phyloP scores from a whole-genome alignment of 2,888 invertebrate genomes.

The Allophyes oxyacanthae region DNA sequence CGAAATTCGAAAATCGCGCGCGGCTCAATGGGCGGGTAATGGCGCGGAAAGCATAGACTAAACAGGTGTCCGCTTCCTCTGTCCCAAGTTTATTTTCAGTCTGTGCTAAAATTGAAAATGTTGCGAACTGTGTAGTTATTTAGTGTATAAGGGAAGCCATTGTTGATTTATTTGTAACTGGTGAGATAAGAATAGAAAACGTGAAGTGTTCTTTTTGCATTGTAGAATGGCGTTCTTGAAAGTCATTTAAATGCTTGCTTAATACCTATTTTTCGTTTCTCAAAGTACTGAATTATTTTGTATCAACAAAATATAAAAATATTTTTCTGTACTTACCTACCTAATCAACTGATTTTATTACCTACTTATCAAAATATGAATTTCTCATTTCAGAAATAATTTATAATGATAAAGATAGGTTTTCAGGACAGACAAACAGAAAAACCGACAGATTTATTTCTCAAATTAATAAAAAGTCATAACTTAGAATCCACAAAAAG shows the following conservation, averaged over 20 bases:
- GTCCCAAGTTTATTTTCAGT: constrained; percentile 54
- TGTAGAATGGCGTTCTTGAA: constrained; percentile 13
- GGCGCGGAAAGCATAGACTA: constrained; percentile 84
- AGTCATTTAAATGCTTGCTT: no score
- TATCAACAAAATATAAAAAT: no score
- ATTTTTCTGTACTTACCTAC: no score
- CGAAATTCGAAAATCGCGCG: constrained; percentile 81
- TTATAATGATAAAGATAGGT: no score
- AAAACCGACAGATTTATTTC: no score
- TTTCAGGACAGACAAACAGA: no score
- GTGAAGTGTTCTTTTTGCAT: constrained; percentile 22
- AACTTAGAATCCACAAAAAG: constrained; percentile 39
- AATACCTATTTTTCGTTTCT: no score
- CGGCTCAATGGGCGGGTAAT: constrained; percentile 79
- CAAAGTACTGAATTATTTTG: no score
- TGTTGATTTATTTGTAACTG: constrained; percentile 49
- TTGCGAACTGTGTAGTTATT: constrained; percentile 41
- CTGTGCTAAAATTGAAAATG: constrained; percentile 52
- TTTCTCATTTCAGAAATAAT: no score
- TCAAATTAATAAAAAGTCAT: constrained; percentile 6
- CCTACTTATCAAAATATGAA: no score
- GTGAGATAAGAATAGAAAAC: constrained; percentile 30
- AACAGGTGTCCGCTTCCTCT: constrained; percentile 73
- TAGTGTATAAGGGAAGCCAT: constrained; percentile 35
- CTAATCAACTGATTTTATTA: no score